Evolutionary conservation across 2,888 invertebrate genomes (phyloP).

Genomic region (Parnassius smintheus): DNA sequence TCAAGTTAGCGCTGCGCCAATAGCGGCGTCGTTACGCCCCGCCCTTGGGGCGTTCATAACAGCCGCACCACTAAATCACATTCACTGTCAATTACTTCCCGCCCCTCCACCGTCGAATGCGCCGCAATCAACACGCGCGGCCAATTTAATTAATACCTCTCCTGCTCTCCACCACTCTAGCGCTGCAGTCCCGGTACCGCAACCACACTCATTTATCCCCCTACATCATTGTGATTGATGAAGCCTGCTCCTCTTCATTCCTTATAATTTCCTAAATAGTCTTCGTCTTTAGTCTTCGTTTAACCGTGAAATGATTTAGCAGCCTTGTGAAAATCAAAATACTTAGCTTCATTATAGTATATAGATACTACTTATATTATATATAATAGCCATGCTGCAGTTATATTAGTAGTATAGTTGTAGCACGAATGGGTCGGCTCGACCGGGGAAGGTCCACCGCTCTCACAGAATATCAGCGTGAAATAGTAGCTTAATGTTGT

Average conservation of each 20-base stretch:
- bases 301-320: too few relatives aligned
- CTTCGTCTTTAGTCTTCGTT: too few relatives aligned
- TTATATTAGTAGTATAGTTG: too few relatives aligned
- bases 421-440: too few relatives aligned
- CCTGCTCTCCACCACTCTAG: conserved; percentile 13
- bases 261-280: not conserved
- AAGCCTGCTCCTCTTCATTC: conserved; percentile 7
- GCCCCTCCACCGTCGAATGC: conserved; percentile 30
- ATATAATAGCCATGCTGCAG: too few relatives aligned
- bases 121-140: conserved; percentile 27
- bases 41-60: conserved; percentile 25
- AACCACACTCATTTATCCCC: conserved; percentile 20
- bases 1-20: conserved; percentile 39
- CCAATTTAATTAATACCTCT: conserved; percentile 25
- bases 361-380: too few relatives aligned
- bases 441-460: too few relatives aligned
- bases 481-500: too few relatives aligned
- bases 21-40: conserved; percentile 38
- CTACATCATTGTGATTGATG: conserved; percentile 15
- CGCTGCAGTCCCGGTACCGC: conserved; percentile 22
- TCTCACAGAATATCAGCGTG: too few relatives aligned
- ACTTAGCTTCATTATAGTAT: too few relatives aligned
- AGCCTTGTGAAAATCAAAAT: too few relatives aligned
- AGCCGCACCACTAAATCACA: conserved; percentile 39
- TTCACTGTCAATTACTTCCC: conserved; percentile 35